Evolutionary conservation across 1,140 invertebrate species (phyloP).

Genomic region (Drosophila melanica): DNA sequence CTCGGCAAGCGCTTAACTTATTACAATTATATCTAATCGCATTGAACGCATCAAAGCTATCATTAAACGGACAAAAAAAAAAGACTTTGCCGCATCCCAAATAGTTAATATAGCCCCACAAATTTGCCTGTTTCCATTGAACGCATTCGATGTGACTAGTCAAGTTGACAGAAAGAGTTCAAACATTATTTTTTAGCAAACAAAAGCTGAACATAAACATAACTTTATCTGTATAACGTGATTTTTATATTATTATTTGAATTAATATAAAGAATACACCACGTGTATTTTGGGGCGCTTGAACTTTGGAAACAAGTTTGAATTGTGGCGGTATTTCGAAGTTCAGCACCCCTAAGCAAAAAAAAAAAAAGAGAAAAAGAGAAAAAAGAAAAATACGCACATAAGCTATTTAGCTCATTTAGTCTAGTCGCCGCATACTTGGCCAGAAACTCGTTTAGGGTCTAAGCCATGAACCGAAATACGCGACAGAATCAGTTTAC

Average conservation of each 20-base stretch:
- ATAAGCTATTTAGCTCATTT: constrained; percentile 39
- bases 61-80: not conserved
- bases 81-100: constrained; percentile 1
- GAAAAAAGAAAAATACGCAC: not conserved
- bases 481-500: constrained; percentile 11
- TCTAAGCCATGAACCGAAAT: constrained; percentile 19
- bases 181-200: not conserved
- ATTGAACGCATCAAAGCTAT: constrained; percentile 8
- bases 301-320: constrained; percentile 15
- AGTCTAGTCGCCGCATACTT: constrained; percentile 3
- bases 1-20: constrained; percentile 30
- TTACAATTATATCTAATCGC: constrained; percentile 41
- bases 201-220: not conserved
- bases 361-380: not conserved
- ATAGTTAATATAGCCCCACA: no score
- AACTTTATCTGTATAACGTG: not conserved
- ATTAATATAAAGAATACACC: not conserved
- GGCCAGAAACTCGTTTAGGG: constrained; percentile 55
- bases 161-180: not conserved
- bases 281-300: constrained; percentile 5
- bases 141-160: not conserved
- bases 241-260: not conserved
- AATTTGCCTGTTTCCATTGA: not conserved
- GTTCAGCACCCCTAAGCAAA: constrained; percentile 34
- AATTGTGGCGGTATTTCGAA: constrained; percentile 1